phyloP scores from a whole-genome alignment of 64 coral and sea anemone genomes.

The Actinia equina region DNA sequence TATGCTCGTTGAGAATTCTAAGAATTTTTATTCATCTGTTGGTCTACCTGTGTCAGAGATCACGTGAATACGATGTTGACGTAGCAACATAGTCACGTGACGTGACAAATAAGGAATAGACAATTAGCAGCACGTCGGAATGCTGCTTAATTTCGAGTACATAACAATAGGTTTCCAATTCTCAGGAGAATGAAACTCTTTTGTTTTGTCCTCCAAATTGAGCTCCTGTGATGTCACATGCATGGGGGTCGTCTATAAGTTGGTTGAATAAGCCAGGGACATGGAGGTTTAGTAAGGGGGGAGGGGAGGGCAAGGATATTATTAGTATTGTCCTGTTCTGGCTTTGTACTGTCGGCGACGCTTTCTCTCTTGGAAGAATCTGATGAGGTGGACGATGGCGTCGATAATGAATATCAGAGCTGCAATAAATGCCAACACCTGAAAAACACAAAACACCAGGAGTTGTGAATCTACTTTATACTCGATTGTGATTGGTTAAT shows the following conservation, averaged over 20 bases:
- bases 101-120: neutral
- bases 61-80: neutral
- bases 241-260: neutral
- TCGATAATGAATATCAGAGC: slow-evolving; percentile 16
- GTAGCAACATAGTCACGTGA: neutral
- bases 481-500: too few species aligned
- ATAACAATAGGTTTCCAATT: too few species aligned
- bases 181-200: too few species aligned
- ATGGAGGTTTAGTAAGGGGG: neutral
- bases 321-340: neutral
- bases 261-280: neutral
- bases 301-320: neutral
- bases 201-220: neutral
- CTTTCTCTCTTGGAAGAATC: slow-evolving; percentile 13
- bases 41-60: neutral
- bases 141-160: too few species aligned
- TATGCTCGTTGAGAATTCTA: too few species aligned
- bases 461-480: too few species aligned
- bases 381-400: slow-evolving; percentile 22
- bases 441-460: neutral
- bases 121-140: too few species aligned
- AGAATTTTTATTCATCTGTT: neutral
- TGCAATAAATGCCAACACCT: slow-evolving; percentile 23
- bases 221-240: neutral
- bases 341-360: slow-evolving; percentile 6